A percentile compares a stretch with the other conserved stretches of the same genome.
These are phyloP conservation scores for Latrodectus geometricus DNA, from an alignment of 1,140 invertebrate species.

Conservation along the genomic window DNA sequence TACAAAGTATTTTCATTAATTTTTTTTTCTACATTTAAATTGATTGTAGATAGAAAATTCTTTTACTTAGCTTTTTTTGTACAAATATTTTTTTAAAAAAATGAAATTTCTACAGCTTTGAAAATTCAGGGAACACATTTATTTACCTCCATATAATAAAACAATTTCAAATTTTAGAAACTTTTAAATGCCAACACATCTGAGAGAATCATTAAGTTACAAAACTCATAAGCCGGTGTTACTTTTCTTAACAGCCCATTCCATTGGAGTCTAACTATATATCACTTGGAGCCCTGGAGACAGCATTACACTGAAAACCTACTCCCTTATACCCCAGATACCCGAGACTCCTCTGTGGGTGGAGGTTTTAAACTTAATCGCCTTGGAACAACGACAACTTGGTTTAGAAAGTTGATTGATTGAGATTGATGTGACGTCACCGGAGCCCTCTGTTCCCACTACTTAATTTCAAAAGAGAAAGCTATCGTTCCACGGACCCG, in stretches of 20 bases:
- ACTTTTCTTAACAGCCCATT: neutral
- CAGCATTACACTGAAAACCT: neutral
- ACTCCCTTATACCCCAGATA: neutral
- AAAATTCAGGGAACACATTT: no score
- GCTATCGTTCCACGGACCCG: neutral
- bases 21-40: no score
- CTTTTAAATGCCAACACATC: no score
- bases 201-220: no score
- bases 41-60: no score
- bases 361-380: slow-evolving; percentile 17
- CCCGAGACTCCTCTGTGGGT: neutral
- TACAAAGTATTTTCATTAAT: no score
- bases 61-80: no score
- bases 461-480: slow-evolving; percentile 53
- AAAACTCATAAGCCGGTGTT: no score
- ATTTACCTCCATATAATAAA: no score
- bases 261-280: neutral
- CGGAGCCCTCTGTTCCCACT: slow-evolving; percentile 30
- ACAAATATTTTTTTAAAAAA: no score
- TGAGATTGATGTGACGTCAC: slow-evolving; percentile 51
- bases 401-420: slow-evolving; percentile 57
- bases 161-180: no score
- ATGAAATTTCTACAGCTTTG: no score
- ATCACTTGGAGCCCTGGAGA: neutral
- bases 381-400: slow-evolving; percentile 48